Evolutionary conservation across 2,113 vertebrate species (phyloP), one percentile per base, ranked within the genome.

Genomic region (Tetrao urogallus): DNA sequence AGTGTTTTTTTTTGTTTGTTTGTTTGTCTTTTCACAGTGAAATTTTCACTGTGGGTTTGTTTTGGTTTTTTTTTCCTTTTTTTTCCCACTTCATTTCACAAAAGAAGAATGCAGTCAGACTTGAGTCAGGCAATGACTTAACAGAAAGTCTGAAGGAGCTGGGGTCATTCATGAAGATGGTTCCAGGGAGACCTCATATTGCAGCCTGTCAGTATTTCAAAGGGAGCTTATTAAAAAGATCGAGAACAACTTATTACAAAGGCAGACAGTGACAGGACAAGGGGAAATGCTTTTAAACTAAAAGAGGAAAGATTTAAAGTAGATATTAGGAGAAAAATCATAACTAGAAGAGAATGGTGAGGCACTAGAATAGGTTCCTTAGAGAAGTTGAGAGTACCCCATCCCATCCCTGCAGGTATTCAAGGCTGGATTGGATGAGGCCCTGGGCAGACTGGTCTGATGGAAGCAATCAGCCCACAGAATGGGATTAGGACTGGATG

Each of bases 21-120:
- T 47, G 25, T 72, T 86, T 61, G 65, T 83, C 76, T 92, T 92
- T 95, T 95, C 80, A 58, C 34, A 78, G 84, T 91, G 52, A 93
- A 88, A 94, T 94, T 94, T 88, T 94, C 80, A 91, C 1, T 2
- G 40, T 40, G 40, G 40, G 40, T 22, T 74, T 17, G 10, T 40
- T 40, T 40, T 40, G 4, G 13, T 50, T 13, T 76, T 91, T 94
- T 95, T 95, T 88, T 94, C 70, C 86, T 81, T 52, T 2, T 52
- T 52, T 52, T 77, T 91, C 2, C 15, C 42, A 83, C 83, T 92
- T 86, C 80, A 76, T 86, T 78, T 91, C 75, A 72, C 76, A 94
- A 74, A 81, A 91, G 67, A 86, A 75, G 52, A 94, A 86, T 73
- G 57, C 78, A 73, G 69, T 75, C 52, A 84, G 52, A 36, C 24